phyloP scores from a whole-genome alignment of 2,797 vertebrate genomes.

The Mormyrops boulengeri region DNA sequence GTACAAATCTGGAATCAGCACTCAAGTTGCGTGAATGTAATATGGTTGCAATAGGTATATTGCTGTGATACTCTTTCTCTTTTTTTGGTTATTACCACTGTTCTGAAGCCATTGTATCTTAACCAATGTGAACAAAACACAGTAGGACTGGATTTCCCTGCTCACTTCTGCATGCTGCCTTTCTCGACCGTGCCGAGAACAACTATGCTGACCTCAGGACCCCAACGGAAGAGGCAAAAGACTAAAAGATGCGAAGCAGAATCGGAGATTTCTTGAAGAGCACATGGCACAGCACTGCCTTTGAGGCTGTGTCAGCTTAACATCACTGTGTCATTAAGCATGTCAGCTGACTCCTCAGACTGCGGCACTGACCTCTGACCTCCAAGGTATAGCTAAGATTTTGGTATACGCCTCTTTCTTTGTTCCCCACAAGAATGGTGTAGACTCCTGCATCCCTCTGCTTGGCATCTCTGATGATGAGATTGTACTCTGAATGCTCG shows the following conservation, averaged over 20 bases:
- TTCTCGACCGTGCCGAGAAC: not conserved
- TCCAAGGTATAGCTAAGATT: slow-evolving; percentile 53
- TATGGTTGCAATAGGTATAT: not conserved
- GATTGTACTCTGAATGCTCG: slow-evolving; percentile 44
- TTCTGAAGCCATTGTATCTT: not conserved
- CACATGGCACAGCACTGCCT: not conserved
- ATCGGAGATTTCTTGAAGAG: not conserved
- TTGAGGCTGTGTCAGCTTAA: not conserved
- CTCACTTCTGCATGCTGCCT: not conserved
- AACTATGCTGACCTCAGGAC: not conserved
- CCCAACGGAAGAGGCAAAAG: not conserved
- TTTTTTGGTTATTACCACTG: not conserved
- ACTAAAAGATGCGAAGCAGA: not conserved
- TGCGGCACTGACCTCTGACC: slow-evolving; percentile 50
- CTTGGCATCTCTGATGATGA: slow-evolving; percentile 49
- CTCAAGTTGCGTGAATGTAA: not conserved
- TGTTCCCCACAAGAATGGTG: slow-evolving; percentile 51
- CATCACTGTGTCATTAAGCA: not conserved
- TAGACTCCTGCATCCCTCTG: slow-evolving; percentile 54
- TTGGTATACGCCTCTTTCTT: slow-evolving; percentile 41
- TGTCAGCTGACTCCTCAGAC: not conserved
- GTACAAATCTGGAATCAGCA: not conserved
- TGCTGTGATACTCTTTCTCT: not conserved
- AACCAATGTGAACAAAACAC: not conserved
- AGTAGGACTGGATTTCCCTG: not conserved